These are phyloP conservation scores for Oryctolagus cuniculus DNA, from an alignment of 2,113 vertebrate genomes.

Conservation along the genomic window DNA sequence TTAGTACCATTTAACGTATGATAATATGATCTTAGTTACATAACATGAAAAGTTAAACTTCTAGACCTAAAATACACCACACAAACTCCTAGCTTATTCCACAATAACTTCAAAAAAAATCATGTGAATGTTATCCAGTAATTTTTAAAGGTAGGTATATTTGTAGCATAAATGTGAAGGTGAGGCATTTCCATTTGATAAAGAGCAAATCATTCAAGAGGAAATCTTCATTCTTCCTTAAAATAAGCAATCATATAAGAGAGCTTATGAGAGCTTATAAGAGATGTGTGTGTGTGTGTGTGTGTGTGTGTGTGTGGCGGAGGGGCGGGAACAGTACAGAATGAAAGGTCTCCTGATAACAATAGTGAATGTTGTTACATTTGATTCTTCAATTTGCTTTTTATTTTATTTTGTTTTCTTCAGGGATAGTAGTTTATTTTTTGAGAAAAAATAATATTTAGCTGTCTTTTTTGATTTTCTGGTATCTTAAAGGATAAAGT, in stretches of 20 bases:
- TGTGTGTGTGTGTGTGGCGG: too few species aligned
- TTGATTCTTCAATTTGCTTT: conserved; percentile 36
- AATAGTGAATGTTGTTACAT: background rate
- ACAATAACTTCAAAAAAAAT: background rate
- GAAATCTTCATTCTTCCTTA: background rate
- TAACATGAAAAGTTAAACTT: background rate
- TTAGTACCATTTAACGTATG: background rate
- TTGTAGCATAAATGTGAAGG: background rate
- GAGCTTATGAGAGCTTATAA: background rate
- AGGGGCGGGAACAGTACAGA: background rate
- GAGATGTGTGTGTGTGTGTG: background rate
- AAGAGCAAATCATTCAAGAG: background rate
- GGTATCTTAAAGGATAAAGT: background rate
- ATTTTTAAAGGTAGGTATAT: background rate
- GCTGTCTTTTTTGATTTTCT: background rate
- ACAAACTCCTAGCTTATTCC: background rate
- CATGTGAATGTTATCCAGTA: background rate
- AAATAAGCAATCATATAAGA: background rate
- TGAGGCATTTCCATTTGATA: background rate
- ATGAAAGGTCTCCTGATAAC: background rate
- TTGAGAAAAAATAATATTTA: background rate
- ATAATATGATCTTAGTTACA: background rate
- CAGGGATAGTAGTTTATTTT: background rate
- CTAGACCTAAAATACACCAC: background rate
- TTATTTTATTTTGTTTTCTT: background rate